Evolutionary conservation across 2,888 invertebrate genomes (phyloP), one percentile per base, ranked within the genome.

Genomic region (Incurvaria masculella): DNA sequence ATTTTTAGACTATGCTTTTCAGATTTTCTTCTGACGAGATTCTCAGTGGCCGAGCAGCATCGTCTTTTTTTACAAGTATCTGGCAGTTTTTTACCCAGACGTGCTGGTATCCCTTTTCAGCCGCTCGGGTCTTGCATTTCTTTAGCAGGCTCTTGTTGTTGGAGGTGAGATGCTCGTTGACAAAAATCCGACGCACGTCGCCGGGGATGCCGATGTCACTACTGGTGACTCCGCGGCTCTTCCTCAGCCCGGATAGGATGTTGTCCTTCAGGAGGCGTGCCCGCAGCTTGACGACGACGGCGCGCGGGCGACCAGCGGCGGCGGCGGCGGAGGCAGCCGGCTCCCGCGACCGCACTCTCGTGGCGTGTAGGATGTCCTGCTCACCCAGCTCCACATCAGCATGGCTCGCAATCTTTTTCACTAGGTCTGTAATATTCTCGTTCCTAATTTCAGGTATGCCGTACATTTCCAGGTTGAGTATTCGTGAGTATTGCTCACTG

Each of bases 101-200:
- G 44, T 42, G 23, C 20, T 17, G 43, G 40, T 14, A 38, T 18
- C 38, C 45, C 18, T 43, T 21, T 38, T n/a, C 23, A 18, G 8
- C 14, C 8, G 33, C 33, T 33, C 14, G 8, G 3, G 33, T 3
- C 14, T 33, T 33, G 14, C 11, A 4, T 23, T 44, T 4, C 19
- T 48, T 48, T 3, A 41, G 19, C 4, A 44, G 41, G 11, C n/a
- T 11, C 21, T 41, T 48, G 27, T 44, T 48, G 10, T 45, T n/a
- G 2, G 17, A 3, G 2, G 40, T 44, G 2, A 48, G 26, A 20
- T 48, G 48, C n/a, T 48, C 48, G 41, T 45, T 48, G n/a, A 48
- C 45, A 23, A 18, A 48, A 8, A 48, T 26, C 4, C n/a, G 21
- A 26, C 11, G 26, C 2, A 41, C 2, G 4, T 48, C 41, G 14